These are phyloP conservation scores for Balearica regulorum DNA, from an alignment of 2,797 vertebrate species.

Conservation along the genomic window DNA sequence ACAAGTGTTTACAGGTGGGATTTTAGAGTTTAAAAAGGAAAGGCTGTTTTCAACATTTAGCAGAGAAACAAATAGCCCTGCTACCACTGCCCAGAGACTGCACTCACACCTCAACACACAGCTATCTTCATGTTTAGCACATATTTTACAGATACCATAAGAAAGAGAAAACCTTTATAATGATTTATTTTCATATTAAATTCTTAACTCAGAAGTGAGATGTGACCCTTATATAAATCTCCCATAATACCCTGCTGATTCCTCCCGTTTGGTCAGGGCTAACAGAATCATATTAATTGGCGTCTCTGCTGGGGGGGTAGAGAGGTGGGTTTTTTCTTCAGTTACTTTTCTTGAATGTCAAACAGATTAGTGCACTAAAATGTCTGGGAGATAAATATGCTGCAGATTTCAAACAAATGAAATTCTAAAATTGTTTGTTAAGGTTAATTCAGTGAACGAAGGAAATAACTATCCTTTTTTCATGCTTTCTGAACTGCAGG, in stretches of 20 bases:
- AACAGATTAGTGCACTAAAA: conserved; percentile 32
- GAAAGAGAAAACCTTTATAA: not conserved
- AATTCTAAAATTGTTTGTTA: conserved; percentile 16
- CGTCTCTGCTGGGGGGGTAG: not conserved
- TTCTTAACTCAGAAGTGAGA: conserved; percentile 15
- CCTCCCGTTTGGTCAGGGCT: not conserved
- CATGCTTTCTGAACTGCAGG: not conserved
- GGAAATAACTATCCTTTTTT: not conserved
- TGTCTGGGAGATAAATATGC: conserved; percentile 9
- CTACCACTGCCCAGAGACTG: not conserved
- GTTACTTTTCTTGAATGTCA: conserved; percentile 32
- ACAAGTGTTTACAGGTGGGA: not conserved
- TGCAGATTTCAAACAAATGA: conserved; percentile 18
- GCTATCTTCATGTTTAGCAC: not conserved
- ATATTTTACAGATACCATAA: not conserved
- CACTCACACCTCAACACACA: not conserved
- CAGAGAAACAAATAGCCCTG: not conserved
- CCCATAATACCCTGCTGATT: conserved; percentile 34
- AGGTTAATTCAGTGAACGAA: not conserved
- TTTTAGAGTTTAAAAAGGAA: not conserved
- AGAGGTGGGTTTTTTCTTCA: not conserved
- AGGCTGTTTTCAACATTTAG: not conserved
- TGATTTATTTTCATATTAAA: not conserved
- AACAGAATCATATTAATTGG: conserved; percentile 16
- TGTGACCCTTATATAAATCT: conserved; percentile 11